These are phyloP conservation scores for Ochotona princeps DNA, from an alignment of 2,113 vertebrate species.

Conservation along the genomic window DNA sequence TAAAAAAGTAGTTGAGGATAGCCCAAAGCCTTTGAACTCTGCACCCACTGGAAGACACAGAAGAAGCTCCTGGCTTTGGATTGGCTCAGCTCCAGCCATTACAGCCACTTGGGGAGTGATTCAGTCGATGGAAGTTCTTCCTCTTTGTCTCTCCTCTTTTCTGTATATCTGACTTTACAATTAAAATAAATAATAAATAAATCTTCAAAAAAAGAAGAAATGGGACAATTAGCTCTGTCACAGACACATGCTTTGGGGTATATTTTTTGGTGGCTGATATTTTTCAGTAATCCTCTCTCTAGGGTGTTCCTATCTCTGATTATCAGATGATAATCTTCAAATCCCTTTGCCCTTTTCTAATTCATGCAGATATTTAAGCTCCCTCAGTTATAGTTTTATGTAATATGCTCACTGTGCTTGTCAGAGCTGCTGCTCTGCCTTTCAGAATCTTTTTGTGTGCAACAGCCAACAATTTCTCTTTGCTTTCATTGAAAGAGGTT, in stretches of 20 bases:
- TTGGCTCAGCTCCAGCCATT: no score
- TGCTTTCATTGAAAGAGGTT: not conserved
- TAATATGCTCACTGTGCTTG: constrained; percentile 20
- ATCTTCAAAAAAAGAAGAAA: not conserved
- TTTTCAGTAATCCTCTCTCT: constrained; percentile 42
- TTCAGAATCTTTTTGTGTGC: not conserved
- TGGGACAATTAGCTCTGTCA: constrained; percentile 37
- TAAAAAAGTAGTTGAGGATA: no score
- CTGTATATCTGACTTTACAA: no score
- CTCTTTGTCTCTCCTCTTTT: no score
- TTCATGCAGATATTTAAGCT: constrained; percentile 40
- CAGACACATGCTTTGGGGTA: not conserved
- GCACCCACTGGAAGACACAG: no score
- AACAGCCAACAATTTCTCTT: constrained; percentile 34
- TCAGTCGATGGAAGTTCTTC: no score
- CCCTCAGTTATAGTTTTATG: constrained; percentile 44
- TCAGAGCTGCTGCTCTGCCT: not conserved
- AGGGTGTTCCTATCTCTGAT: constrained; percentile 38
- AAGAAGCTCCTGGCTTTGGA: no score
- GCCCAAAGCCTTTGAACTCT: no score
- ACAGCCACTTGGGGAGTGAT: no score
- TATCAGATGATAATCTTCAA: constrained; percentile 55
- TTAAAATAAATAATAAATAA: no score
- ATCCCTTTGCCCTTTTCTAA: constrained; percentile 49
- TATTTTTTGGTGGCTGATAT: constrained; percentile 31